Conservation (phyloP, 1,140 invertebrate species). For the Aphelenchoides avenae region DNA sequence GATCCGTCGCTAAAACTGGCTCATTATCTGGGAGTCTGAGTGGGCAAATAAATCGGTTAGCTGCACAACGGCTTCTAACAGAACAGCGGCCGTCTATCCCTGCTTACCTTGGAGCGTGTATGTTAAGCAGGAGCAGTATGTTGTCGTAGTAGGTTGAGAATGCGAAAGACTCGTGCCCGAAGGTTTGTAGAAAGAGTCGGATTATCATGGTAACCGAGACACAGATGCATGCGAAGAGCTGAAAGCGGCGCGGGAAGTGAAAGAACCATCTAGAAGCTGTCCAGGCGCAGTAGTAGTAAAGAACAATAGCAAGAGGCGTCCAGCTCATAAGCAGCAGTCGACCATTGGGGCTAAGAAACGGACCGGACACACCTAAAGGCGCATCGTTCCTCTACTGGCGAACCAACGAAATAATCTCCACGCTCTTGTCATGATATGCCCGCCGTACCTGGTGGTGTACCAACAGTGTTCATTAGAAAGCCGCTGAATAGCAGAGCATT, state of each 20-base stretch:
- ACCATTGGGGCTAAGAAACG: not conserved
- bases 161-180: not conserved
- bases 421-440: not conserved
- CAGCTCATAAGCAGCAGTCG: conserved; percentile 1
- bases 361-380: no score
- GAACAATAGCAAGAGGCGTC: not conserved
- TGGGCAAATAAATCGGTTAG: no score
- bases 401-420: not conserved
- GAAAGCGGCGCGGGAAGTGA: not conserved
- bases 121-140: not conserved
- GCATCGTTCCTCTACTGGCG: not conserved
- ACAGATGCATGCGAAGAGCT: no score
- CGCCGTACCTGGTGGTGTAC: no score
- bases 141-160: not conserved
- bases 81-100: no score
- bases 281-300: conserved; percentile 6
- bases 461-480: no score
- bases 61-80: no score
- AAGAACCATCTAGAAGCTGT: conserved; percentile 4
- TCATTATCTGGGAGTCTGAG: no score
- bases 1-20: conserved; percentile 1
- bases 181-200: not conserved
- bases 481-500: no score
- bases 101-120: no score
- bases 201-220: conserved; percentile 1